Percentiles rank a stretch among this genome's conserved stretches.
Evolutionary conservation across 2,797 vertebrate species (phyloP).

Genomic region (Cynodonichthys magdalenae): DNA sequence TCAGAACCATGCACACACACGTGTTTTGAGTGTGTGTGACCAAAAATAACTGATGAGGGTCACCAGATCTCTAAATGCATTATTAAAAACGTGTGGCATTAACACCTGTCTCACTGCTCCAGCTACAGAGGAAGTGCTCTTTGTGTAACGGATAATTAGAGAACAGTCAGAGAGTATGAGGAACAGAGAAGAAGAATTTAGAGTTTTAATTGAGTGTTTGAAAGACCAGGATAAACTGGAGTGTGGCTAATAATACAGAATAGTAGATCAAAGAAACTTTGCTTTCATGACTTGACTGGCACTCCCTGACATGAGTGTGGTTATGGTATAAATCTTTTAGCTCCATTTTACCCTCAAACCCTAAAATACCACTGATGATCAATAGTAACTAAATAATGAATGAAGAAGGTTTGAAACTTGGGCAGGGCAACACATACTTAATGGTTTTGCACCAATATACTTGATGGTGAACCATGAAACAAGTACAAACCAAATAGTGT

Average conservation of each 20-base stretch:
- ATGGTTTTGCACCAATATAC: background rate
- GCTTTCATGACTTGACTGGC: background rate
- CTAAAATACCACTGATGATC: background rate
- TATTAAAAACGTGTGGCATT: slow-evolving; percentile 53
- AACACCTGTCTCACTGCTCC: slow-evolving; percentile 50
- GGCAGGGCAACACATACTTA: background rate
- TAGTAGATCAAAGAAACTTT: background rate
- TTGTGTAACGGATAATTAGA: slow-evolving; percentile 29
- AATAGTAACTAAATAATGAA: background rate
- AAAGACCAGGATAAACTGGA: background rate
- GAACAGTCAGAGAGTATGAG: slow-evolving; percentile 21
- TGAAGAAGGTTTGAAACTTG: background rate
- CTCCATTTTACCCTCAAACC: background rate
- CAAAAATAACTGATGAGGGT: slow-evolving; percentile 43
- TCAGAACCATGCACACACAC: slow-evolving; percentile 3
- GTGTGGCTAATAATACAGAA: slow-evolving; percentile 4
- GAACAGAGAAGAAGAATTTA: slow-evolving; percentile 14
- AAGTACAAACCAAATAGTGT: background rate
- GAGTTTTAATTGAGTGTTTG: slow-evolving; percentile 21
- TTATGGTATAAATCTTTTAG: background rate
- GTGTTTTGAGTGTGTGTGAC: slow-evolving; percentile 7
- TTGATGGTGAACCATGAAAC: background rate
- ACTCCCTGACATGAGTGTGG: background rate
- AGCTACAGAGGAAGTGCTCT: slow-evolving; percentile 18
- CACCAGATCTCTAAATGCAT: slow-evolving; percentile 54